Conservation (phyloP, 2,888 invertebrate genomes). For the Aromia moschata region DNA sequence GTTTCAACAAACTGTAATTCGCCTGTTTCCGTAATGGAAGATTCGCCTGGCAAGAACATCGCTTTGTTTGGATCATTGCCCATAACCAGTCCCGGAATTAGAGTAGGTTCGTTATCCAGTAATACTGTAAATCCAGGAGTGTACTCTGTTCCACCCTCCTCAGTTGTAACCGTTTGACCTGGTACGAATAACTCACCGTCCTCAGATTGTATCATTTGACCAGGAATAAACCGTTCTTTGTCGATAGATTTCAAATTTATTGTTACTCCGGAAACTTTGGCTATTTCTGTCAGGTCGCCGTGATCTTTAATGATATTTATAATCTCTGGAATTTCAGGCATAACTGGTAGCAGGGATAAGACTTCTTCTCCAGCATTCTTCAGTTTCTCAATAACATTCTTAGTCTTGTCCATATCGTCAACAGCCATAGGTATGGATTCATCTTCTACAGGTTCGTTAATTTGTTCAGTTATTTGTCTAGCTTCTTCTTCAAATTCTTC, state of each 20-base stretch:
- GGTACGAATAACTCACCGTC: constrained; percentile 69
- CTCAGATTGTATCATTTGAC: constrained; percentile 73
- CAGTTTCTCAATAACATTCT: constrained; percentile 70
- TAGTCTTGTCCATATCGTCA: constrained; percentile 69
- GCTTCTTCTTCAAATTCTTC: constrained; percentile 60
- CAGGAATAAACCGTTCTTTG: constrained; percentile 76
- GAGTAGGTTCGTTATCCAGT: constrained; percentile 80
- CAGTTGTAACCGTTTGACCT: constrained; percentile 78
- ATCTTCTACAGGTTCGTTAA: constrained; percentile 60
- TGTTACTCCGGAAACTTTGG: constrained; percentile 71
- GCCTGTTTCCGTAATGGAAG: constrained; percentile 58
- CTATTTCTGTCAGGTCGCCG: constrained; percentile 68
- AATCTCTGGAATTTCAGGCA: constrained; percentile 72
- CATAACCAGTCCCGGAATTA: constrained; percentile 83
- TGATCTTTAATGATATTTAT: constrained; percentile 70
- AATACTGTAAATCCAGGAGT: constrained; percentile 83
- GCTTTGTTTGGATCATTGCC: constrained; percentile 66
- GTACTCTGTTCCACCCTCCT: constrained; percentile 76
- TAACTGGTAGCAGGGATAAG: constrained; percentile 68
- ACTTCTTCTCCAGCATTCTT: constrained; percentile 65
- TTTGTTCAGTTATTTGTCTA: constrained; percentile 57
- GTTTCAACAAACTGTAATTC: constrained; percentile 60
- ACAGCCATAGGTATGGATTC: constrained; percentile 62
- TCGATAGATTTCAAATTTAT: constrained; percentile 65
- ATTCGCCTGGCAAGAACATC: constrained; percentile 61